phyloP scores from a whole-genome alignment of 2,113 vertebrate species.

The Ctenomys sociabilis region DNA sequence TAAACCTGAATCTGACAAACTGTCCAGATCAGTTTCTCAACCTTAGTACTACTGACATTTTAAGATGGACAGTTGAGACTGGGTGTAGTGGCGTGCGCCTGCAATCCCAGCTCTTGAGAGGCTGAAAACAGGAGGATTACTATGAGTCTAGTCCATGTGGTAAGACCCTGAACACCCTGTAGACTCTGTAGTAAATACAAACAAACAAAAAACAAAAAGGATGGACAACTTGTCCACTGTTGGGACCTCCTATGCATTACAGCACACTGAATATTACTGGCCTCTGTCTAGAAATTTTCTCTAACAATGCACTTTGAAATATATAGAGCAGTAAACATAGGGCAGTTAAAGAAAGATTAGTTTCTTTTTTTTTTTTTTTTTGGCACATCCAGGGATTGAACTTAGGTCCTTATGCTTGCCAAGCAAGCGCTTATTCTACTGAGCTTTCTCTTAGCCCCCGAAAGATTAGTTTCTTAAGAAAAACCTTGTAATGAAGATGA shows the following conservation, averaged over 20 bases:
- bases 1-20: neutral
- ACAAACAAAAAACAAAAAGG: too few species aligned
- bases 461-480: constrained; percentile 17
- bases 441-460: too few species aligned
- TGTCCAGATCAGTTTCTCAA: neutral
- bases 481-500: neutral
- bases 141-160: too few species aligned
- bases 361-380: too few species aligned
- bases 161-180: too few species aligned
- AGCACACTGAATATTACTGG: neutral
- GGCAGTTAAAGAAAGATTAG: neutral
- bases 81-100: too few species aligned
- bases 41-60: neutral
- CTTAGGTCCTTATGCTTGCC: too few species aligned
- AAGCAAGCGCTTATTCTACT: too few species aligned
- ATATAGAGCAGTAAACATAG: neutral
- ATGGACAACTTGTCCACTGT: neutral
- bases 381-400: too few species aligned
- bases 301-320: neutral
- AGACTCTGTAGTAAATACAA: too few species aligned
- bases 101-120: too few species aligned
- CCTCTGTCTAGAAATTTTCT: neutral
- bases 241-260: neutral
- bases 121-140: too few species aligned
- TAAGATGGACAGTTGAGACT: neutral